These are phyloP conservation scores for Eumeta japonica DNA, from an alignment of 1,140 invertebrate genomes.

Conservation along the genomic window DNA sequence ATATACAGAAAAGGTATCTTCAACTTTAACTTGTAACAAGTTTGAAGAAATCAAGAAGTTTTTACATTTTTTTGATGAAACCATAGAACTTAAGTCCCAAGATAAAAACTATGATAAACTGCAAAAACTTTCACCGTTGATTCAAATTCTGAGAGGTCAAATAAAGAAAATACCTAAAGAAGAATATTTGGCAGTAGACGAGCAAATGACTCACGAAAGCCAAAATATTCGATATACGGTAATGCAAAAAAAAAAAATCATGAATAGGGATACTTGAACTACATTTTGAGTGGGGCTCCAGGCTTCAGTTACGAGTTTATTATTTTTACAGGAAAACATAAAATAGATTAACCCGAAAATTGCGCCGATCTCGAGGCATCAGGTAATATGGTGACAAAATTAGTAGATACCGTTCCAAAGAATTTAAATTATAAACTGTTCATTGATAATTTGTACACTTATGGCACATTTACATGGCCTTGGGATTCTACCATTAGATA, in stretches of 20 bases:
- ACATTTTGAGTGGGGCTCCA: slow-evolving; percentile 14
- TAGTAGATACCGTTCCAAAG: slow-evolving; percentile 1
- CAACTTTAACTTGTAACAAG: slow-evolving; percentile 8
- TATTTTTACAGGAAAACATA: slow-evolving; percentile 17
- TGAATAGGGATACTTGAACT: slow-evolving; percentile 43
- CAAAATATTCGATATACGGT: slow-evolving; percentile 20
- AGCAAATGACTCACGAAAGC: slow-evolving; percentile 29
- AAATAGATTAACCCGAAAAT: background rate
- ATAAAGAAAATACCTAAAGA: slow-evolving; percentile 17
- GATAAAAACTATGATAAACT: slow-evolving; percentile 3
- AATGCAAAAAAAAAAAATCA: slow-evolving; percentile 31
- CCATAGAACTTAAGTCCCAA: background rate
- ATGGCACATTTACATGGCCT: slow-evolving; percentile 3
- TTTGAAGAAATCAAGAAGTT: slow-evolving; percentile 12
- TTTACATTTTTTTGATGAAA: slow-evolving; percentile 6
- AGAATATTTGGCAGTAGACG: slow-evolving; percentile 22
- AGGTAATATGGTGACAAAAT: background rate
- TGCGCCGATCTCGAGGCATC: slow-evolving; percentile 2
- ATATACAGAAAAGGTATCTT: slow-evolving; percentile 8
- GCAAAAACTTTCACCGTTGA: slow-evolving; percentile 6
- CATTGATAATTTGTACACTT: slow-evolving; percentile 8
- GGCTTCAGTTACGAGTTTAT: slow-evolving; percentile 27
- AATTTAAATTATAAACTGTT: slow-evolving; percentile 5
- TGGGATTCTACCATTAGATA: slow-evolving; percentile 4
- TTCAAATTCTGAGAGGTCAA: no score